Percentiles rank a stretch among this genome's conserved stretches.
phyloP scores from a whole-genome alignment of 2,888 invertebrate species.

The Lepidonotus clava region DNA sequence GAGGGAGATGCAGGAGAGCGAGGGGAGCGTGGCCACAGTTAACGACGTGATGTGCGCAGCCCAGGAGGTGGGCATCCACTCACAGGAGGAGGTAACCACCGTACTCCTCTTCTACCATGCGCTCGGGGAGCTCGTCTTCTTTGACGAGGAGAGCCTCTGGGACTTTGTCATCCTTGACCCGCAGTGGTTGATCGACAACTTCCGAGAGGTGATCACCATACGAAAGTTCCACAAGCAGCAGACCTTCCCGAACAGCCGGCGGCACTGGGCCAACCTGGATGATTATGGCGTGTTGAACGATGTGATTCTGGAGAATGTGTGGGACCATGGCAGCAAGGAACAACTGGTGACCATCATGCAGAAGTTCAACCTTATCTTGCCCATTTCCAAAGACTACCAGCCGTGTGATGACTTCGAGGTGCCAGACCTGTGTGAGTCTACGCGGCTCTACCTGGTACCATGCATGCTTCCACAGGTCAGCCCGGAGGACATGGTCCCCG shows the following conservation, averaged over 20 bases:
- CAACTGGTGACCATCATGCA: slow-evolving; percentile 23
- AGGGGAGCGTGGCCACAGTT: not conserved
- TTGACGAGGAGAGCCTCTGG: slow-evolving; percentile 76
- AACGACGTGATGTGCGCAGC: not conserved
- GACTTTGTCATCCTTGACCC: slow-evolving; percentile 77
- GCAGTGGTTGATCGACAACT: slow-evolving; percentile 80
- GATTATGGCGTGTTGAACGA: slow-evolving; percentile 6
- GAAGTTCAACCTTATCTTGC: slow-evolving; percentile 42
- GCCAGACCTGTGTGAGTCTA: not conserved
- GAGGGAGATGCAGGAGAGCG: not conserved
- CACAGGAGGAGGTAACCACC: not conserved
- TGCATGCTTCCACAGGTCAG: slow-evolving; percentile 33
- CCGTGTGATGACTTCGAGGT: not conserved
- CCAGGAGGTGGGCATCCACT: not conserved
- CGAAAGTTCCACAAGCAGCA: slow-evolving; percentile 71
- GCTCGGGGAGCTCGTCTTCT: slow-evolving; percentile 79
- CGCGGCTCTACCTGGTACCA: slow-evolving; percentile 10
- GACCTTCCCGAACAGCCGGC: not conserved
- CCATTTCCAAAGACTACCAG: not conserved
- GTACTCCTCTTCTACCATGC: slow-evolving; percentile 75
- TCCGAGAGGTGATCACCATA: slow-evolving; percentile 79
- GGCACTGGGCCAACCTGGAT: slow-evolving; percentile 42
- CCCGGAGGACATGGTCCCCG: not conserved
- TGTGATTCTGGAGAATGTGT: not conserved
- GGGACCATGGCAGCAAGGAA: not conserved